Evolutionary conservation across 2,888 invertebrate genomes (phyloP), one percentile per base, ranked within the genome.

Genomic region (Drosophila barbarae): DNA sequence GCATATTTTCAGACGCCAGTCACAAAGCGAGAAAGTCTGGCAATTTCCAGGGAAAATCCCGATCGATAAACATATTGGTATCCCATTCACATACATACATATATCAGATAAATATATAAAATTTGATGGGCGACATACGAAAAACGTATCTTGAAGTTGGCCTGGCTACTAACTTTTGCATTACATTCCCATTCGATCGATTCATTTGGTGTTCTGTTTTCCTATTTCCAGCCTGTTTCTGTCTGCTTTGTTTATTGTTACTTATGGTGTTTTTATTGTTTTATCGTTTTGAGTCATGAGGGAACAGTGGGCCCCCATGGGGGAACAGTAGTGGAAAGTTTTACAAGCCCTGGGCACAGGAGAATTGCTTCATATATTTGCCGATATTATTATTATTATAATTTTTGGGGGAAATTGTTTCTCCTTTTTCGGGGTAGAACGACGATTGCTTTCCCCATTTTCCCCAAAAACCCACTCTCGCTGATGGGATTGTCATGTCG

Each of bases 1-100:
- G 69, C 68, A 69, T 69, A 69, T 69, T 69, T 69, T 69, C 68
- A 69, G 69, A 69, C 69, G 53, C 57, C 65, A 47, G 64, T 21
- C 32, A 26, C 53, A 34, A 59, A 59, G 38, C 38, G 30, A 18
- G 56, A 44, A 63, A 44, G 44, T 41, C 55, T 42, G 32, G 28
- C 32, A 9, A 18, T 69, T 59, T 67, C 69, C 30, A 21, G 8
- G 47, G 32, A 59, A 68, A 52, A 18, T 21, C 13, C 39, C 34
- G 54, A 35, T 56, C 72, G 72, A 77, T 81, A 81, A 71, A 63
- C 57, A 61, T 39, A 50, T 56, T 42, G 53, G 23, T 23, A 63
- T 46, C 42, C 32, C 49, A 34, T 46, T 23, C 41, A 23, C n/a
- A 70, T 10, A 18, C n/a, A 70, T 10, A 18, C 10, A 12, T n/a